Percentiles rank a stretch among this genome's conserved stretches.
phyloP scores from a whole-genome alignment of 2,113 vertebrate genomes.

The Tragelaphus buxtoni region DNA sequence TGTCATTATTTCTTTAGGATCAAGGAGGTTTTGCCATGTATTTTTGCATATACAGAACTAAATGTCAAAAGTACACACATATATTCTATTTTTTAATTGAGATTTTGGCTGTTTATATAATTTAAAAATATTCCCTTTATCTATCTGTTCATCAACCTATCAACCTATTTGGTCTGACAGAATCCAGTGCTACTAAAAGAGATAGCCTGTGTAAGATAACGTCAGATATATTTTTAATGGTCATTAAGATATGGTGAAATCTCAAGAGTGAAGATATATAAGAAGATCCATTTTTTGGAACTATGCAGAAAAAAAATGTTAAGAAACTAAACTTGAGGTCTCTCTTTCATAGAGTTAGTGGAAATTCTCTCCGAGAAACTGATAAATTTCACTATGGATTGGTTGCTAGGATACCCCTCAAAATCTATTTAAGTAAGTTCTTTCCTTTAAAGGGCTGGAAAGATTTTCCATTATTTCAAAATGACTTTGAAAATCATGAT shows the following conservation, averaged over 20 bases:
- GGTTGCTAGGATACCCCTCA: constrained; percentile 50
- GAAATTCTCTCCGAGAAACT: constrained; percentile 47
- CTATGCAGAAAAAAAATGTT: neutral
- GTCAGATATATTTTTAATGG: constrained; percentile 14
- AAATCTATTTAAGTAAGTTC: constrained; percentile 45
- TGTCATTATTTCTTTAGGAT: neutral
- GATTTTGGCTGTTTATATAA: neutral
- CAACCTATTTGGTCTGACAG: neutral
- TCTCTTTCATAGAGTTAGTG: constrained; percentile 31
- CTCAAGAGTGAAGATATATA: neutral
- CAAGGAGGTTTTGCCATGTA: neutral
- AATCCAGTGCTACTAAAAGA: neutral
- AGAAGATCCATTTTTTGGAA: neutral
- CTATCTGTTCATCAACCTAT: neutral
- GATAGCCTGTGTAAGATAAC: neutral
- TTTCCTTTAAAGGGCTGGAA: constrained; percentile 39
- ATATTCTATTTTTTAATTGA: neutral
- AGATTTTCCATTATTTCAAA: constrained; percentile 52
- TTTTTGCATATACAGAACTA: neutral
- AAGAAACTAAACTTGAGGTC: constrained; percentile 28
- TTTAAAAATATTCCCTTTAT: neutral
- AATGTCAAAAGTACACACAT: neutral
- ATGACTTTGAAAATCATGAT: constrained; percentile 51
- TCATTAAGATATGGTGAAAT: constrained; percentile 2
- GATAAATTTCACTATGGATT: constrained; percentile 50